Percentiles rank a stretch among this genome's conserved stretches.
These are phyloP conservation scores for Rhorus exstirpatorius DNA, from an alignment of 2,888 invertebrate genomes.

Conservation along the genomic window DNA sequence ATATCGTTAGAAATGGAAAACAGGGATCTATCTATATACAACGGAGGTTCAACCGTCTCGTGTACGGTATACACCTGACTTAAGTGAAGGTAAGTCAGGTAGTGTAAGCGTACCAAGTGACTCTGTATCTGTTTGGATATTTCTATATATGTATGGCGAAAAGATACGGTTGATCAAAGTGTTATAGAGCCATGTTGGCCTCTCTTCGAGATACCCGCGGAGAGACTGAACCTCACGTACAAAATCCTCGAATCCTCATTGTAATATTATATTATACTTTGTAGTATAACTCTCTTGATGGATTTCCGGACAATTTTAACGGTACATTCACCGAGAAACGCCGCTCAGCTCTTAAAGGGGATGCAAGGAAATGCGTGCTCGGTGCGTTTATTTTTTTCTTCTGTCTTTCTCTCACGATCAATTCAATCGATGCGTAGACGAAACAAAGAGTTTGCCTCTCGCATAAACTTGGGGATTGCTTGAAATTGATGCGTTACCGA, in stretches of 20 bases:
- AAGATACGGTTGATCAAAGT: slow-evolving; percentile 56
- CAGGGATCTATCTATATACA: slow-evolving; percentile 14
- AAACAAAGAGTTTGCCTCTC: slow-evolving; percentile 14
- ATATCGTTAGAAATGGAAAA: slow-evolving; percentile 56
- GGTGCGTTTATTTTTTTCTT: slow-evolving; percentile 17
- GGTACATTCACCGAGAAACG: slow-evolving; percentile 58
- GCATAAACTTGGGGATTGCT: slow-evolving; percentile 29
- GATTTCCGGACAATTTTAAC: slow-evolving; percentile 58
- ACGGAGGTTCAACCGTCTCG: slow-evolving; percentile 47
- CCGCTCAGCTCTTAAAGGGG: slow-evolving; percentile 20
- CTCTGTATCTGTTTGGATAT: slow-evolving; percentile 1
- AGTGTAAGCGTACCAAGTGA: slow-evolving; percentile 21
- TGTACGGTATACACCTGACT: slow-evolving; percentile 68
- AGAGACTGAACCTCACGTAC: slow-evolving; percentile 54
- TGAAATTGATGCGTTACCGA: neutral
- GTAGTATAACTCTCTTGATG: slow-evolving; percentile 13
- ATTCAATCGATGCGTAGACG: slow-evolving; percentile 67
- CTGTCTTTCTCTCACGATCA: slow-evolving; percentile 50
- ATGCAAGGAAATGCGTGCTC: slow-evolving; percentile 21
- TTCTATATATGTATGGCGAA: slow-evolving; percentile 7
- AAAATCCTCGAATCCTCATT: slow-evolving; percentile 64
- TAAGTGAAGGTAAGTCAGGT: slow-evolving; percentile 38
- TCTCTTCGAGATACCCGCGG: slow-evolving; percentile 42
- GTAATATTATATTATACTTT: slow-evolving; percentile 54
- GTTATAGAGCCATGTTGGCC: slow-evolving; percentile 35